phyloP scores from a whole-genome alignment of 2,888 invertebrate species.

The Mesorhabditis sp. region DNA sequence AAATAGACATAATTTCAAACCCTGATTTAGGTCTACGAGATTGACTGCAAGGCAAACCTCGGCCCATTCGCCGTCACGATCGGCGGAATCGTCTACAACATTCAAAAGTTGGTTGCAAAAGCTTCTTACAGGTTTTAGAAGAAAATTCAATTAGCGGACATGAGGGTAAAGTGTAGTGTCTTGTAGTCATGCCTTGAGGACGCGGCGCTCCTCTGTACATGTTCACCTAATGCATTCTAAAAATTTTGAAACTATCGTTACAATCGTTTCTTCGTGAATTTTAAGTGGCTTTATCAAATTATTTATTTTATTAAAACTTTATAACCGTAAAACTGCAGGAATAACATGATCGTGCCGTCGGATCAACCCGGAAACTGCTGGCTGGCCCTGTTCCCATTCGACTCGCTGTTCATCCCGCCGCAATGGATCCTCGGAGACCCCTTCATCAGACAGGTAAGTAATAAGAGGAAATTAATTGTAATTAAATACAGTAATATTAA shows the following conservation, averaged over 20 bases:
- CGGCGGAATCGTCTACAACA: slow-evolving; percentile 18
- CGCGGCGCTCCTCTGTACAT: too few species aligned
- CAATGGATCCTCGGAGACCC: slow-evolving; percentile 41
- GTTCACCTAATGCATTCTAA: too few species aligned
- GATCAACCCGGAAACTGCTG: slow-evolving; percentile 29
- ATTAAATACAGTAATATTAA: too few species aligned
- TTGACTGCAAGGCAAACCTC: slow-evolving; percentile 19
- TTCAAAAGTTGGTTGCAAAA: slow-evolving; percentile 7
- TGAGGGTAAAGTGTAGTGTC: too few species aligned
- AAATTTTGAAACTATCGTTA: too few species aligned
- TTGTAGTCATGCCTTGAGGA: too few species aligned
- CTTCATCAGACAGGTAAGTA: slow-evolving; percentile 31
- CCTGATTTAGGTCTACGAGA: slow-evolving; percentile 9
- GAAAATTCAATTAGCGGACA: neutral
- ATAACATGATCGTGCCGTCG: slow-evolving; percentile 20
- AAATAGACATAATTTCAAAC: neutral
- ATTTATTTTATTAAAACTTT: too few species aligned
- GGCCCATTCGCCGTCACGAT: slow-evolving; percentile 23
- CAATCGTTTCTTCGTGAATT: too few species aligned
- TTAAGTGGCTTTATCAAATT: too few species aligned
- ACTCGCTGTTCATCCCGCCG: slow-evolving; percentile 10
- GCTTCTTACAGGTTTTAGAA: neutral
- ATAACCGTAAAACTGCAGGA: neutral
- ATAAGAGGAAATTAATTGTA: neutral
- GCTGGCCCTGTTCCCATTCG: slow-evolving; percentile 36